A percentile compares a stretch with the other conserved stretches of the same genome.
Conservation (phyloP, 2,888 invertebrate species). For the Zaprionus lineosus region DNA sequence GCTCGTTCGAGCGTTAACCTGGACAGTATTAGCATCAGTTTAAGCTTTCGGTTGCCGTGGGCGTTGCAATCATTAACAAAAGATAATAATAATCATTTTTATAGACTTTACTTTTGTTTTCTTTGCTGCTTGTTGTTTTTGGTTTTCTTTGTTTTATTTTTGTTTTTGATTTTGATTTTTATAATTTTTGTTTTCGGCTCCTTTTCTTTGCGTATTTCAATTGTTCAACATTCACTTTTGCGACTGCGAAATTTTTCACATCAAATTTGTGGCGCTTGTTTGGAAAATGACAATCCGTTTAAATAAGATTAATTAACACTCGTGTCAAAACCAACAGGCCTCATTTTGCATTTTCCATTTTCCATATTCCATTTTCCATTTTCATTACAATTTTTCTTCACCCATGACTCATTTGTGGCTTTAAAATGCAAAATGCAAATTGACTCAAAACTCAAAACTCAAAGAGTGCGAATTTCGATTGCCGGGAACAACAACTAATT, state of each 20-base stretch:
- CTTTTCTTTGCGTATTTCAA: constrained; percentile 47
- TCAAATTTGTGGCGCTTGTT: constrained; percentile 57
- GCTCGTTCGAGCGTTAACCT: constrained; percentile 74
- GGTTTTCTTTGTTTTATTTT: constrained; percentile 1
- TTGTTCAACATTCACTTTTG: constrained; percentile 72
- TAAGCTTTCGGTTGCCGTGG: constrained; percentile 25
- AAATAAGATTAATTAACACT: constrained; percentile 74
- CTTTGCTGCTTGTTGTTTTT: not conserved
- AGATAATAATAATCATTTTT: constrained; percentile 64
- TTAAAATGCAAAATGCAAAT: constrained; percentile 33
- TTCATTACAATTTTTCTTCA: constrained; percentile 25
- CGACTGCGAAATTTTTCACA: constrained; percentile 39
- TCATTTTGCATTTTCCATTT: constrained; percentile 21
- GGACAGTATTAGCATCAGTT: constrained; percentile 41
- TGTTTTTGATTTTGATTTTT: no score
- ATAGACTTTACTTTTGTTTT: not conserved
- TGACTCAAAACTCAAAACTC: constrained; percentile 10
- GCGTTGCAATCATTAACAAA: constrained; percentile 73
- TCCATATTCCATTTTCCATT: constrained; percentile 34
- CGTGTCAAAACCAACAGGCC: constrained; percentile 48
- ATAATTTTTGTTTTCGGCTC: not conserved
- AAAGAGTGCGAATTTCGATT: constrained; percentile 3
- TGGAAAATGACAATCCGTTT: constrained; percentile 68
- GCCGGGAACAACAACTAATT: constrained; percentile 30
- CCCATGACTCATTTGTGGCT: constrained; percentile 35